These are phyloP conservation scores for Araneus ventricosus DNA, from an alignment of 1,140 invertebrate species.

Conservation along the genomic window DNA sequence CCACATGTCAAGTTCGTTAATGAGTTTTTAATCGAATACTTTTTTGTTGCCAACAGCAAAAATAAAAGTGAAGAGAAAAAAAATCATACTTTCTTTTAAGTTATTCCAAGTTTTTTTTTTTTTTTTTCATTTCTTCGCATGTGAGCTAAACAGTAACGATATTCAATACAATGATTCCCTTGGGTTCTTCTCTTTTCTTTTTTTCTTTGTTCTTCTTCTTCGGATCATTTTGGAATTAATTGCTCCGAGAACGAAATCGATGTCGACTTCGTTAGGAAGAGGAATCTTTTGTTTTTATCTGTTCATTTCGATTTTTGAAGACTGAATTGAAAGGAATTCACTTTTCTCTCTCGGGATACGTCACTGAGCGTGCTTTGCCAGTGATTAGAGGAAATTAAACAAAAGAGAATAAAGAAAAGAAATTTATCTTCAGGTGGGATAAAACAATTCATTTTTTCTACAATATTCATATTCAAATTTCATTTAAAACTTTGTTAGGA, in stretches of 20 bases:
- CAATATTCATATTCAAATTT: too few species aligned
- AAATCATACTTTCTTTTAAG: not conserved
- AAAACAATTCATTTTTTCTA: too few species aligned
- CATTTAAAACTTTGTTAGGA: too few species aligned
- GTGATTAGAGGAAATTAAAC: too few species aligned
- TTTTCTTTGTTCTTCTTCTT: not conserved
- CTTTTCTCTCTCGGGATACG: too few species aligned
- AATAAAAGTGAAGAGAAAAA: not conserved
- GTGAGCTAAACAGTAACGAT: constrained; percentile 57
- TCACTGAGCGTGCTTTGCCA: too few species aligned
- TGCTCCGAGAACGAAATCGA: constrained; percentile 3
- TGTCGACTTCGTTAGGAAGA: not conserved
- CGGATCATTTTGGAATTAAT: constrained; percentile 45
- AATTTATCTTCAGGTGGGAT: too few species aligned
- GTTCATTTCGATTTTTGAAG: not conserved
- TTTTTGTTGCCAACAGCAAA: not conserved
- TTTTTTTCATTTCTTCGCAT: too few species aligned
- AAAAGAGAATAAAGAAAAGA: too few species aligned
- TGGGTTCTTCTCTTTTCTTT: not conserved
- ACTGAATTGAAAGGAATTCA: not conserved
- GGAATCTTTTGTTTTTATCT: not conserved
- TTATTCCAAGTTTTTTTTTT: not conserved
- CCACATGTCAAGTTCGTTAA: constrained; percentile 61
- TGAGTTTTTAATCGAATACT: constrained; percentile 62
- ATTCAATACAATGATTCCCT: not conserved